Conservation (phyloP, 2,797 vertebrate genomes). For the Pogoniulus pusillus region DNA sequence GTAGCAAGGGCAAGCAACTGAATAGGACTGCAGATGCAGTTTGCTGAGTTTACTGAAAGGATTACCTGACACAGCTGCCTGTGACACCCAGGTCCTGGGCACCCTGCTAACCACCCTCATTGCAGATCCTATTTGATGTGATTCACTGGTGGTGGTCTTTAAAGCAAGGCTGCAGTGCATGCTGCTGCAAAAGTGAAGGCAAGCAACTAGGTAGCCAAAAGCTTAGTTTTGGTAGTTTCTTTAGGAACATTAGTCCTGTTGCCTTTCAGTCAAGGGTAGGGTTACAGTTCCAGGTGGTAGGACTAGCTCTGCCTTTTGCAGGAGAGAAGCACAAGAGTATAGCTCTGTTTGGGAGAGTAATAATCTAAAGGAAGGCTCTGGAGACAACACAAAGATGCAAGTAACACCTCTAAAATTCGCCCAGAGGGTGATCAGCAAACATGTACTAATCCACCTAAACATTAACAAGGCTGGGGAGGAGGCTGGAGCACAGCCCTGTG, state of each 20-base stretch:
- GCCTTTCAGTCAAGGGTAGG: background rate
- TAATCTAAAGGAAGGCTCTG: background rate
- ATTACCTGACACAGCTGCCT: background rate
- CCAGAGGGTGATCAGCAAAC: background rate
- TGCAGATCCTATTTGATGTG: background rate
- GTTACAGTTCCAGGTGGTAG: background rate
- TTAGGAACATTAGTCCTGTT: background rate
- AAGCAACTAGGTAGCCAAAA: background rate
- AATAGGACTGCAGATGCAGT: background rate
- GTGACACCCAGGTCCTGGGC: background rate
- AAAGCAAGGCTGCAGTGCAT: background rate
- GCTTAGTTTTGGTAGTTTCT: background rate
- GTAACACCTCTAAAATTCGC: background rate
- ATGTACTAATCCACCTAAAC: background rate
- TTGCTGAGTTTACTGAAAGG: background rate
- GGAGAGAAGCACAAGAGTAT: background rate
- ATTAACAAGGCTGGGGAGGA: too few species aligned
- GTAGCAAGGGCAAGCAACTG: background rate
- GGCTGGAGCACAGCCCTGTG: too few species aligned
- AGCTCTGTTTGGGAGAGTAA: background rate
- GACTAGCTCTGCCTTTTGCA: background rate
- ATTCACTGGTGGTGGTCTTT: background rate
- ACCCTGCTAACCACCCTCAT: background rate
- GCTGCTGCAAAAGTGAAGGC: background rate
- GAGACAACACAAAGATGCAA: background rate